These are phyloP conservation scores for Eulithis prunata DNA, from an alignment of 2,888 invertebrate species.

Conservation along the genomic window DNA sequence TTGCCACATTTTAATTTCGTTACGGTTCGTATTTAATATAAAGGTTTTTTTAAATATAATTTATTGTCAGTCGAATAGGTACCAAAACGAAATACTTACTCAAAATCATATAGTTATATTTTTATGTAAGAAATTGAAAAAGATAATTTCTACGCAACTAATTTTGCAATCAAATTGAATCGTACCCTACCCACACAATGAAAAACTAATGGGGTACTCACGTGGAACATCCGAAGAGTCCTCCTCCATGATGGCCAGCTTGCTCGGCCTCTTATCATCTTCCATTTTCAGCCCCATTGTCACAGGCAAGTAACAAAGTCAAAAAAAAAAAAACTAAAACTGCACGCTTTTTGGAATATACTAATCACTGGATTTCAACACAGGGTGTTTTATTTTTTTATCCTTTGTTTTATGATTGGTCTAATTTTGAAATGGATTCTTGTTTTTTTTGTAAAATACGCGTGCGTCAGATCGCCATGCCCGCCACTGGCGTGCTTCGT, in stretches of 20 bases:
- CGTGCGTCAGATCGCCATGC: constrained; percentile 68
- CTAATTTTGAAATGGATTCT: constrained; percentile 30
- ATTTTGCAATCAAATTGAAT: no score
- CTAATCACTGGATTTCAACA: constrained; percentile 26
- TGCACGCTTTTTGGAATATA: constrained; percentile 23
- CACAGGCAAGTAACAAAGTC: constrained; percentile 51
- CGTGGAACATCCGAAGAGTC: constrained; percentile 70
- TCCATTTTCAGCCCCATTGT: constrained; percentile 79
- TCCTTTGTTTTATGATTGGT: neutral
- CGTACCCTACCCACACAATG: constrained; percentile 5
- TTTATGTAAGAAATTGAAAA: no score
- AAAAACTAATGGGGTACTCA: constrained; percentile 53
- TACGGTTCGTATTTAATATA: no score
- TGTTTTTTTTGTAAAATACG: constrained; percentile 38
- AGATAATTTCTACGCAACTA: no score
- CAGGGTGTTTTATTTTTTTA: constrained; percentile 21
- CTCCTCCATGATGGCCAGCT: constrained; percentile 81
- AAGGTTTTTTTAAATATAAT: no score
- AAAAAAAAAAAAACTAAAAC: constrained; percentile 45
- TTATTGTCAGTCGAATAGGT: no score
- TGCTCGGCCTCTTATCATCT: constrained; percentile 79
- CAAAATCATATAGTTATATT: no score
- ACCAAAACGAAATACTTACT: no score
- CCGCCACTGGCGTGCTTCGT: constrained; percentile 53
- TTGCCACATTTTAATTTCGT: no score